These are phyloP conservation scores for Charaxes varanes DNA, from an alignment of 1,140 invertebrate species.

Conservation along the genomic window DNA sequence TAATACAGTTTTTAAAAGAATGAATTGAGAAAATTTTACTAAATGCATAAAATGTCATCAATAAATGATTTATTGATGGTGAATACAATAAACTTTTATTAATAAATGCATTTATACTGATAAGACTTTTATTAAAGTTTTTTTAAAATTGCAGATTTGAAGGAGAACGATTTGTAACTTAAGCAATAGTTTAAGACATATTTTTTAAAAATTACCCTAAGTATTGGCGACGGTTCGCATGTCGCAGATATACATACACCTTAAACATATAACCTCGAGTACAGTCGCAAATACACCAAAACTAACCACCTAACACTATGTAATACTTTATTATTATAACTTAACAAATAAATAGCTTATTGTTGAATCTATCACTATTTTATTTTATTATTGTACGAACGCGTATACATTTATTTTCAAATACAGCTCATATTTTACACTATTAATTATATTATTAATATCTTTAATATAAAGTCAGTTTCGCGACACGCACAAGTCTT, in stretches of 20 bases:
- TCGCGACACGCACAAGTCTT: neutral
- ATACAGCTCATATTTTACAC: conserved; percentile 54
- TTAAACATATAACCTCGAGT: conserved; percentile 23
- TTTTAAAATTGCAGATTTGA: too few relatives aligned
- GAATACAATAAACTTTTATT: too few relatives aligned
- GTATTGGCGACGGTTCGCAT: conserved; percentile 12
- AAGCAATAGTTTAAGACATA: too few relatives aligned
- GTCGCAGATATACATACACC: conserved; percentile 9
- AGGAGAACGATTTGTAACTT: too few relatives aligned
- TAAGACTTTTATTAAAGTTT: too few relatives aligned
- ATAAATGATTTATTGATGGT: too few relatives aligned
- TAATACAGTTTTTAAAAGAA: too few relatives aligned
- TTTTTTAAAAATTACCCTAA: conserved; percentile 6
- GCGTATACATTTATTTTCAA: conserved; percentile 66
- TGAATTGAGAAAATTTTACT: too few relatives aligned
- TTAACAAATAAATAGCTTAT: conserved; percentile 34
- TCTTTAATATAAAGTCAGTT: neutral
- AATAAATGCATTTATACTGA: too few relatives aligned
- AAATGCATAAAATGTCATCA: too few relatives aligned
- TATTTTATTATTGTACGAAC: conserved; percentile 71
- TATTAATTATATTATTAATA: conserved; percentile 12
- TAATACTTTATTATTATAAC: conserved; percentile 35
- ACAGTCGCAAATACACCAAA: conserved; percentile 34
- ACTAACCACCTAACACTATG: conserved; percentile 21
- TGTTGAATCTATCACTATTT: conserved; percentile 40